Conservation (phyloP, 2,113 vertebrate genomes). For the Cricetomys ansorgei region DNA sequence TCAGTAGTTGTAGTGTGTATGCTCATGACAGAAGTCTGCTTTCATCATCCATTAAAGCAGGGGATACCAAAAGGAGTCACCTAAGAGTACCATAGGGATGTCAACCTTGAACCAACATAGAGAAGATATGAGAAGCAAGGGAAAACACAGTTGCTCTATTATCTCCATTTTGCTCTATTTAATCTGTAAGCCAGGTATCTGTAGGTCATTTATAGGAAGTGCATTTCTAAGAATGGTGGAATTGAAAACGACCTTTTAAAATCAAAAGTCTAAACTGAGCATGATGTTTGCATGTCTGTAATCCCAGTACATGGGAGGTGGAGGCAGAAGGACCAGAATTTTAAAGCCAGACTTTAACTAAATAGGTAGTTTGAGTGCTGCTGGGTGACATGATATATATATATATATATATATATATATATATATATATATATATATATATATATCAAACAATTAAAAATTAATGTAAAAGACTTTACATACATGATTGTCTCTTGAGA, state of each 20-base stretch:
- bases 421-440: too few species aligned
- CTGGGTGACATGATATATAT: background rate
- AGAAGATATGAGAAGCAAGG: background rate
- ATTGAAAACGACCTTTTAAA: constrained; percentile 74
- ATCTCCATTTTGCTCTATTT: too few species aligned
- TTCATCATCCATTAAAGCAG: background rate
- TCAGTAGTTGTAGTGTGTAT: background rate
- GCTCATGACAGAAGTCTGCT: background rate
- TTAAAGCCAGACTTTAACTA: background rate
- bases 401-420: too few species aligned
- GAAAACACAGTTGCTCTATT: background rate
- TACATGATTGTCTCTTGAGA: constrained; percentile 6
- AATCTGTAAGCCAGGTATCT: constrained; percentile 54
- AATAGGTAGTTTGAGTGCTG: background rate
- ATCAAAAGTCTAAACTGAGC: constrained; percentile 6
- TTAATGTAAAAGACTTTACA: constrained; percentile 37
- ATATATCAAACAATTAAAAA: background rate
- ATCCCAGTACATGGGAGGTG: background rate
- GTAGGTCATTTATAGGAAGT: constrained; percentile 62
- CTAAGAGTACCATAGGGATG: background rate
- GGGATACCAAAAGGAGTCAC: background rate
- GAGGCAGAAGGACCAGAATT: background rate
- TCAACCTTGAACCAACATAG: background rate
- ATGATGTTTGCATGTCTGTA: background rate
- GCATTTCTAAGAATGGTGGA: constrained; percentile 56